Percentiles rank a stretch among this genome's conserved stretches.
These are phyloP conservation scores for Oegoconia quadripuncta DNA, from an alignment of 2,888 invertebrate species.

Conservation along the genomic window DNA sequence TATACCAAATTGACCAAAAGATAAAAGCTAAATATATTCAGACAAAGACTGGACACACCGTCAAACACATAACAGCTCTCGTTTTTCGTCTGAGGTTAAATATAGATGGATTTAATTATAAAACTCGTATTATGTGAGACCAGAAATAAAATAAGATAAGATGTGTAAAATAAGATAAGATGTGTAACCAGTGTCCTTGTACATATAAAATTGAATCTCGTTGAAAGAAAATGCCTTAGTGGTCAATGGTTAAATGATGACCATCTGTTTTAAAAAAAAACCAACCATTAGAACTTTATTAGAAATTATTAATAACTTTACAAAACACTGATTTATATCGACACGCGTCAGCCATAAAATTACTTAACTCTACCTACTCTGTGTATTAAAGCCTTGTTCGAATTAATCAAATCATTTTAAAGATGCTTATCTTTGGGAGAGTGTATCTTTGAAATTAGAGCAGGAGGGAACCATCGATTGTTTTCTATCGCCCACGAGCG, in stretches of 20 bases:
- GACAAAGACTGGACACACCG: no score
- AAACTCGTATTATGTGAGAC: no score
- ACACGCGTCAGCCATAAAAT: constrained; percentile 74
- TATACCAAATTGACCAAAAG: no score
- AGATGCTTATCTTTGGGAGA: constrained; percentile 58
- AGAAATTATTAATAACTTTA: constrained; percentile 65
- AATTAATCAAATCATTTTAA: constrained; percentile 75
- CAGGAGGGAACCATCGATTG: constrained; percentile 70
- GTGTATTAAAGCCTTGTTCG: constrained; percentile 63
- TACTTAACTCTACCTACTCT: constrained; percentile 64
- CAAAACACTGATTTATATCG: constrained; percentile 63
- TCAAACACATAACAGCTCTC: no score
- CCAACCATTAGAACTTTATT: constrained; percentile 60
- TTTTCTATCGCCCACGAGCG: constrained; percentile 74
- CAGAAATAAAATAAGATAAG: no score
- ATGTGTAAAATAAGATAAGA: no score
- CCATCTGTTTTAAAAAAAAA: constrained; percentile 27
- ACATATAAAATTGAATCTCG: no score
- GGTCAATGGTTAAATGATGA: background rate
- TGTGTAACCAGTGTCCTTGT: no score
- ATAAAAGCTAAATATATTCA: no score
- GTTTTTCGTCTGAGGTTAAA: no score
- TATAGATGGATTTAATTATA: no score
- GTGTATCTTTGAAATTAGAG: constrained; percentile 72
- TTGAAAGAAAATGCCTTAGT: background rate